Base-by-base conservation (phyloP, 2,113 vertebrate species). In the Girardinichthys multiradiatus region DNA sequence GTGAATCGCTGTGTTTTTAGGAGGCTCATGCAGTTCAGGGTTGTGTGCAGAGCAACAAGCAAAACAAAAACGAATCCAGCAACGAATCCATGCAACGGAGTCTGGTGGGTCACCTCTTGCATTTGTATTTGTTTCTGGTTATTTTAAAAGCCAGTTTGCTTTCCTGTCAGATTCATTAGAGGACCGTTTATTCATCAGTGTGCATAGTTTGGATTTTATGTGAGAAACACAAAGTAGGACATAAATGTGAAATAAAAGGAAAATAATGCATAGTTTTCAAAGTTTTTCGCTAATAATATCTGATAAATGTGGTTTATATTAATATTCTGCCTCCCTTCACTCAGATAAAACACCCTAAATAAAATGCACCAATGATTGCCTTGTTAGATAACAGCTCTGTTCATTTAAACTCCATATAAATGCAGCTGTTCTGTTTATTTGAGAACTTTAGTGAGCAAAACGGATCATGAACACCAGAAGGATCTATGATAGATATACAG, bases 51-150 rank as follows among this genome's bases (percentile, higher is more conserved):
- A 4, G 57, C 57, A 31, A 77, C 74, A 15, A 73, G 64, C 60
- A 27, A 48, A 65, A 69, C 19, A 57, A 45, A 57, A 31, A 64
- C 57, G 71, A 69, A 78, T 39, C 72, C 62, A 71, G 64, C 68
- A 71, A 26, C 48, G 59, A 61, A 54, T 2, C 59, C 21, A 24
- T 10, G 59, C 48, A 48, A 28, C 64, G 35, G 64, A 60, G 54
- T 27, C 54, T 77, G 61, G 51, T 28, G 59, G 59, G 0, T 30
- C 67, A 4, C 74, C 51, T 15, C 42, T 26, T 3, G 31, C 61
- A 26, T 81, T 74, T 84, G 26, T 30, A 1, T 73, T 61, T 15
- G 24, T 27, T 30, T 69, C 29, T 1, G 39, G 68, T 29, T 76
- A 54, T 72, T 65, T 78, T 57, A 54, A 21, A 39, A 68, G 76